Evolutionary conservation across 2,113 vertebrate species (phyloP).

Genomic region (Podiceps cristatus): DNA sequence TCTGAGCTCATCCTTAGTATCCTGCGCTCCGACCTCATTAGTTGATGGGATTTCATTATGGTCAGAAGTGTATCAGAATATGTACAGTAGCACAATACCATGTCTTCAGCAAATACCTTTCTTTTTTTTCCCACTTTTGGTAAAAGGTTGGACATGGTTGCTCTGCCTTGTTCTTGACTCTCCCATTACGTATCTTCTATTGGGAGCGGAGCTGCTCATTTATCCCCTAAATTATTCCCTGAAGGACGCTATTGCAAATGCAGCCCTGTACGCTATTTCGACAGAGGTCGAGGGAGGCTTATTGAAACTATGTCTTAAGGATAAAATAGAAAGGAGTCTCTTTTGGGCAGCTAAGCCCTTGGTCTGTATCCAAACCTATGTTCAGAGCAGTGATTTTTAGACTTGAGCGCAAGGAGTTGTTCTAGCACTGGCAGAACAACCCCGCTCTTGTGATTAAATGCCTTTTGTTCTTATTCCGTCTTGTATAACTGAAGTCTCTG

Average conservation of each 20-base stretch:
- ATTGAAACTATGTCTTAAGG: neutral
- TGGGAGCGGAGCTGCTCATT: neutral
- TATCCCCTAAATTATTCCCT: neutral
- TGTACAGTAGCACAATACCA: neutral
- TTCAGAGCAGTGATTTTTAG: conserved; percentile 9
- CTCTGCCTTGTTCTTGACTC: neutral
- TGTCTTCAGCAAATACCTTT: neutral
- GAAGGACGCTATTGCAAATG: neutral
- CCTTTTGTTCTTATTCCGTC: conserved; percentile 15
- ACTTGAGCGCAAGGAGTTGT: neutral
- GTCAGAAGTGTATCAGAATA: neutral
- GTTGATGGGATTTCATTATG: neutral
- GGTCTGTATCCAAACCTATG: neutral
- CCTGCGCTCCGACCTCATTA: neutral
- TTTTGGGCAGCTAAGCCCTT: neutral
- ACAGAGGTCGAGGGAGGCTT: neutral
- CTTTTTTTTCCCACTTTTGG: neutral
- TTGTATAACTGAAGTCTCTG: neutral
- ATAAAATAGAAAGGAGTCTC: neutral
- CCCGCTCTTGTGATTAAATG: conserved; percentile 26
- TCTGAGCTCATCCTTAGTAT: neutral
- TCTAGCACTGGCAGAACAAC: neutral
- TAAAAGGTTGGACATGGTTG: neutral
- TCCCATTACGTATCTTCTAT: neutral
- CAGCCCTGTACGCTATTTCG: neutral